Conservation (phyloP, 2,888 invertebrate species). For the Parelbella ahira region DNA sequence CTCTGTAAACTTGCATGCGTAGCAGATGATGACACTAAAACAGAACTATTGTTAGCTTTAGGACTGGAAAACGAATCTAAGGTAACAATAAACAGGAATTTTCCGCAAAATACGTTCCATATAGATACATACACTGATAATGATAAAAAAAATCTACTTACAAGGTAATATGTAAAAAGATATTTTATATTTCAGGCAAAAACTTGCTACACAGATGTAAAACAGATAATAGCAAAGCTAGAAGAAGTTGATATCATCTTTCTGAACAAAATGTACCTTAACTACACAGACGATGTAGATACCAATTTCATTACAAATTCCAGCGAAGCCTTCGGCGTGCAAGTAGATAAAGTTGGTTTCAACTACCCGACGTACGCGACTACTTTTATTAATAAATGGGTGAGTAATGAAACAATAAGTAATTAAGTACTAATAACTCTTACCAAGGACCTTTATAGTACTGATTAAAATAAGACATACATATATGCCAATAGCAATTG, state of each 20-base stretch:
- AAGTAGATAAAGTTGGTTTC: constrained; percentile 47
- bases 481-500: no score
- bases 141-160: no score
- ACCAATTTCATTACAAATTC: constrained; percentile 37
- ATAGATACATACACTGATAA: no score
- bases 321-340: constrained; percentile 38
- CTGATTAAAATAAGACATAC: no score
- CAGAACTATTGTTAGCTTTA: constrained; percentile 42
- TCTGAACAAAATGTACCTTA: constrained; percentile 47
- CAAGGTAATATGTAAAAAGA: no score
- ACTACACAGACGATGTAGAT: constrained; percentile 40
- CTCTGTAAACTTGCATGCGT: constrained; percentile 47
- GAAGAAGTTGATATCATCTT: constrained; percentile 35
- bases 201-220: constrained; percentile 32
- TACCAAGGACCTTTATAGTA: no score
- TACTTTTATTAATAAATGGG: constrained; percentile 48
- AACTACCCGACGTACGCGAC: constrained; percentile 38
- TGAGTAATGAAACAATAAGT: constrained; percentile 31
- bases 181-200: constrained; percentile 31
- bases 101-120: no score
- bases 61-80: constrained; percentile 33
- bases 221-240: constrained; percentile 17
- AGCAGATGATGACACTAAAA: constrained; percentile 39
- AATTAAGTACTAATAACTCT: no score
- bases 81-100: no score